Evolutionary conservation across 2,113 vertebrate species (phyloP).

Genomic region (Dicentrarchus labrax): DNA sequence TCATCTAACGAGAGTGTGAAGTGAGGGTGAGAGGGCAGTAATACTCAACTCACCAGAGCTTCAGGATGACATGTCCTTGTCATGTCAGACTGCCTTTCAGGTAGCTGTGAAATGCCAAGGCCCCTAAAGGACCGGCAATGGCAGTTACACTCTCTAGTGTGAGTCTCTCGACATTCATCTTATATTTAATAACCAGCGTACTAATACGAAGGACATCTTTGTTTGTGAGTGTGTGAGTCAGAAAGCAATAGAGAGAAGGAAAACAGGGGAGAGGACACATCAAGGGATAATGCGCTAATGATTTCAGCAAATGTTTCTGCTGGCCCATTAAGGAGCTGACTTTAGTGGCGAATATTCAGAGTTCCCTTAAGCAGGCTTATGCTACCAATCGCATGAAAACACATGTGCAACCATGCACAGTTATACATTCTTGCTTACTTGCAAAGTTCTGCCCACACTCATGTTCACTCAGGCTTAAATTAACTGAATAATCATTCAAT

Average conservation of each 20-base stretch:
- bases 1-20: slow-evolving; percentile 36
- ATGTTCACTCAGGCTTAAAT: too few species aligned
- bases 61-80: slow-evolving; percentile 69
- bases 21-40: slow-evolving; percentile 31
- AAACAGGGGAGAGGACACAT: slow-evolving; percentile 30
- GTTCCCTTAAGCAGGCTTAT: background rate
- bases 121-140: slow-evolving; percentile 44
- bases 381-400: background rate
- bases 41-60: slow-evolving; percentile 43
- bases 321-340: slow-evolving; percentile 18
- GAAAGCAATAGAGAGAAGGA: slow-evolving; percentile 26
- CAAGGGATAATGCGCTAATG: slow-evolving; percentile 15
- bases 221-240: slow-evolving; percentile 30
- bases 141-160: slow-evolving; percentile 28
- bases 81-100: slow-evolving; percentile 47
- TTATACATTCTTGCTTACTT: background rate
- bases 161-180: slow-evolving; percentile 59
- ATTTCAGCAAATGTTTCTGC: slow-evolving; percentile 36
- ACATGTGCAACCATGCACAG: background rate
- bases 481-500: slow-evolving; percentile 32
- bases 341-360: slow-evolving; percentile 2
- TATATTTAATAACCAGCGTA: slow-evolving; percentile 61
- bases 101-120: slow-evolving; percentile 67
- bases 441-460: slow-evolving; percentile 3
- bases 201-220: slow-evolving; percentile 59